Base-by-base conservation (phyloP, 2,113 vertebrate genomes). In the Pelvicachromis taeniatus region DNA sequence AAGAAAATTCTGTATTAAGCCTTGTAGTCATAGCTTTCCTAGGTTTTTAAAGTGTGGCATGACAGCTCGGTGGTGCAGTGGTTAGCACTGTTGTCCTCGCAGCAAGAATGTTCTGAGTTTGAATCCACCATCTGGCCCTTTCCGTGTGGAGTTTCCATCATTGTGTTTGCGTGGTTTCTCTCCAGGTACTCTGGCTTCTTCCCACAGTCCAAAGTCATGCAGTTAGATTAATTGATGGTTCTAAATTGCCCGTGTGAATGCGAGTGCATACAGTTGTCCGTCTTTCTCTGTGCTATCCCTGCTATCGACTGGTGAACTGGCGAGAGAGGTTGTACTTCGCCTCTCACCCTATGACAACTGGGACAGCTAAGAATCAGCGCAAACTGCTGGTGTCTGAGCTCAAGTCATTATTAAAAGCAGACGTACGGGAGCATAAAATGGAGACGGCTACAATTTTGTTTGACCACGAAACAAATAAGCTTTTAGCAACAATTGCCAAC, bases 1-100 rank as follows among this genome's bases (percentile, higher is more conserved):
- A 31, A 17, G 31, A 33, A 8, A 45, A 48, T 10, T 3, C 29
- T 59, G 56, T 59, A 59, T 59, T 9, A 59, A 59, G 29, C 16
- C 17, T 59, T 33, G 29, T 10, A 33, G 56, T 59, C 56, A 59
- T 33, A 59, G 56, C 31, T 59, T 59, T 59, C 29, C 0, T 59
- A 59, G 16, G 33, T 59, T 59, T 59, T 17, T 29, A 59, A 29
- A 59, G 56, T 33, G 16, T 0, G 0, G 9, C 0, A 1, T 59
- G 56, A 59, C 29, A 6, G 29, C 56, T 19, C 3, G 10, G 56
- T 59, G 29, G 56, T 59, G 16, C 29, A 4, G 16, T 19, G 56
- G 56, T 59, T 59, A 4, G 8, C 5, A 3, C 29, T 59, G 29
- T 31, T 33, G 56, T 59, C 16, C 56, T 59, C 1, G 3, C 29